phyloP scores from a whole-genome alignment of 1,140 invertebrate species.

The Lasioglossum baleicum region DNA sequence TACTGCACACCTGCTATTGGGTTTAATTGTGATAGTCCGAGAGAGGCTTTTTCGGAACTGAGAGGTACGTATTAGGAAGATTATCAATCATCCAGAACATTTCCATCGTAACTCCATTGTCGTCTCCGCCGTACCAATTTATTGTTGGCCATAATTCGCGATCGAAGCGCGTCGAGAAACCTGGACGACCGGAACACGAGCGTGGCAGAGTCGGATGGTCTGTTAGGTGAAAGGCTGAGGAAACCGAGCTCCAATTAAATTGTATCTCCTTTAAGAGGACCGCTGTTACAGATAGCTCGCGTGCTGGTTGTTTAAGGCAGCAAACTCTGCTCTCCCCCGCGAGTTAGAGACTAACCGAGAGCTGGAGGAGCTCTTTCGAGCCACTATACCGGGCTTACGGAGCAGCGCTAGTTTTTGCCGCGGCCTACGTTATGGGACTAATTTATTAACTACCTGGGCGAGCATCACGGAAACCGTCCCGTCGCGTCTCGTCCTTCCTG shows the following conservation, averaged over 20 bases:
- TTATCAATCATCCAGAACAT: too few species aligned
- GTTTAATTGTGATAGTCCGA: too few species aligned
- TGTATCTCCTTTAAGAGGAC: slow-evolving; percentile 59
- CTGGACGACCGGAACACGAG: not conserved
- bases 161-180: slow-evolving; percentile 4
- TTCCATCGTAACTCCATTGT: too few species aligned
- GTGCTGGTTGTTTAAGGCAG: slow-evolving; percentile 46
- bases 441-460: slow-evolving; percentile 60
- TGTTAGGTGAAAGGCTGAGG: slow-evolving; percentile 61
- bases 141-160: too few species aligned
- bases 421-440: slow-evolving; percentile 48
- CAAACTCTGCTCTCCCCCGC: slow-evolving; percentile 33
- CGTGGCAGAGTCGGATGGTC: slow-evolving; percentile 49
- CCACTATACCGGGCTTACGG: slow-evolving; percentile 39
- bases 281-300: slow-evolving; percentile 48
- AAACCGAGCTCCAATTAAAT: slow-evolving; percentile 62
- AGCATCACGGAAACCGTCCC: slow-evolving; percentile 53
- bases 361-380: not conserved
- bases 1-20: not conserved
- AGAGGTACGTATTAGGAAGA: too few species aligned
- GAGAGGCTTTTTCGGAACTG: too few species aligned
- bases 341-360: not conserved
- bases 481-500: slow-evolving; percentile 26
- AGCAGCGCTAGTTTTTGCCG: slow-evolving; percentile 56
- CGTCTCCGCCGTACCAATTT: too few species aligned